Conservation (phyloP, 2,888 invertebrate genomes). For the Trissoscelio sp. region DNA sequence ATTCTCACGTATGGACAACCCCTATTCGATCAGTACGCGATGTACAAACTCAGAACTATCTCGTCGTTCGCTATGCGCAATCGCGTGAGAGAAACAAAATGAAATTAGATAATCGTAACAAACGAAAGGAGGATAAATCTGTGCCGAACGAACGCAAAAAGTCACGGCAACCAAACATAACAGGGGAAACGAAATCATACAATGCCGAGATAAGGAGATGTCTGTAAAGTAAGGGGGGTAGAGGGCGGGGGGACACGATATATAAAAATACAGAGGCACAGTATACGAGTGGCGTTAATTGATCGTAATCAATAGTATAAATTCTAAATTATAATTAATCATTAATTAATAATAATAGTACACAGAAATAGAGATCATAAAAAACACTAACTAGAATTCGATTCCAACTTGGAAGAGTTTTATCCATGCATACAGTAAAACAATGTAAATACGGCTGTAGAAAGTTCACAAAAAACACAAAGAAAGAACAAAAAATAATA, state of each 20-base stretch:
- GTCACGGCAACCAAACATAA: slow-evolving; percentile 38
- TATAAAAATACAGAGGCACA: slow-evolving; percentile 79
- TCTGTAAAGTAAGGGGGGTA: slow-evolving; percentile 62
- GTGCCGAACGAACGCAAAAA: slow-evolving; percentile 52
- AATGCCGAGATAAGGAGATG: slow-evolving; percentile 62
- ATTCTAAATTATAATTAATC: slow-evolving; percentile 77
- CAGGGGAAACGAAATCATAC: slow-evolving; percentile 40
- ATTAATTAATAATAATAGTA: slow-evolving; percentile 78
- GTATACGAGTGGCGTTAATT: slow-evolving; percentile 75
- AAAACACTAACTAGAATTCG: slow-evolving; percentile 83
- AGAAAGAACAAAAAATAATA: slow-evolving; percentile 68
- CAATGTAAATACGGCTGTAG: slow-evolving; percentile 78
- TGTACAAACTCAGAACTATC: slow-evolving; percentile 26
- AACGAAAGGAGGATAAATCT: slow-evolving; percentile 53
- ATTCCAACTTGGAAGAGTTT: slow-evolving; percentile 78
- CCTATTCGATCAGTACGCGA: slow-evolving; percentile 63
- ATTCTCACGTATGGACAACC: slow-evolving; percentile 81
- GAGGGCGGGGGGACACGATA: slow-evolving; percentile 72
- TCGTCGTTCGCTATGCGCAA: slow-evolving; percentile 70
- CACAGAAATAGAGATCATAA: slow-evolving; percentile 83
- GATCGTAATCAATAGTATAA: slow-evolving; percentile 73
- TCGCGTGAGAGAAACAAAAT: slow-evolving; percentile 65
- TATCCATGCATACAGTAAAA: slow-evolving; percentile 74
- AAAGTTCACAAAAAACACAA: slow-evolving; percentile 63
- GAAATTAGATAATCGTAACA: slow-evolving; percentile 64